These are phyloP conservation scores for Pseudorhombus dupliciocellatus DNA, from an alignment of 2,113 vertebrate genomes.

Conservation along the genomic window DNA sequence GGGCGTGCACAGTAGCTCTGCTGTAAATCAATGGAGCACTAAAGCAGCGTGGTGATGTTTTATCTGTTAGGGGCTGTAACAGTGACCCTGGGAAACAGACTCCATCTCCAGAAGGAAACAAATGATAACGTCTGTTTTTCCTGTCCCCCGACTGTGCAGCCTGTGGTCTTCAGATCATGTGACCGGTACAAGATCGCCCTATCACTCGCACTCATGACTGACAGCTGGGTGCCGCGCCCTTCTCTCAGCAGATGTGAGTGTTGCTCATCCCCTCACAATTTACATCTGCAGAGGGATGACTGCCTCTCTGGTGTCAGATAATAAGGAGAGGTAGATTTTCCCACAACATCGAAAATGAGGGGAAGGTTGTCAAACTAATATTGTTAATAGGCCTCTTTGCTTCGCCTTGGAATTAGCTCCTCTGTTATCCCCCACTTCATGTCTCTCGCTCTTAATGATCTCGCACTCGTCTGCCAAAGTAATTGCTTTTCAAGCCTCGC, in stretches of 20 bases:
- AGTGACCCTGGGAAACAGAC: too few species aligned
- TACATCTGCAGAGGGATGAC: not conserved
- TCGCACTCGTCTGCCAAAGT: not conserved
- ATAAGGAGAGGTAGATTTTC: not conserved
- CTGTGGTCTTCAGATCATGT: too few species aligned
- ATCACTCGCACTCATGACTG: not conserved
- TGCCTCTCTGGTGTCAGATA: not conserved
- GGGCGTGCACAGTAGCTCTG: too few species aligned
- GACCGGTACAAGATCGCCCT: not conserved
- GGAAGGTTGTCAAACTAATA: not conserved
- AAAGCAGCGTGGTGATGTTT: too few species aligned
- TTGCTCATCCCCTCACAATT: not conserved
- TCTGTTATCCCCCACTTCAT: not conserved
- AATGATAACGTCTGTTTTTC: too few species aligned
- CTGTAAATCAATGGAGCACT: too few species aligned
- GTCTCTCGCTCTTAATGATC: not conserved
- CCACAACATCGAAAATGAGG: not conserved
- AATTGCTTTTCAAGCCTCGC: not conserved
- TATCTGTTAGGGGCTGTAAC: too few species aligned
- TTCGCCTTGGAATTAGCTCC: not conserved
- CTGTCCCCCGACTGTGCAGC: too few species aligned
- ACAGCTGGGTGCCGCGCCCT: not conserved
- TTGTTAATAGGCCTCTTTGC: slow-evolving; percentile 13
- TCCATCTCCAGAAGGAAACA: too few species aligned
- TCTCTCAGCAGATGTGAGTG: not conserved